Percentiles rank a stretch among this genome's conserved stretches.
Conservation (phyloP, 2,888 invertebrate genomes). For the Mycalesis mineus region DNA sequence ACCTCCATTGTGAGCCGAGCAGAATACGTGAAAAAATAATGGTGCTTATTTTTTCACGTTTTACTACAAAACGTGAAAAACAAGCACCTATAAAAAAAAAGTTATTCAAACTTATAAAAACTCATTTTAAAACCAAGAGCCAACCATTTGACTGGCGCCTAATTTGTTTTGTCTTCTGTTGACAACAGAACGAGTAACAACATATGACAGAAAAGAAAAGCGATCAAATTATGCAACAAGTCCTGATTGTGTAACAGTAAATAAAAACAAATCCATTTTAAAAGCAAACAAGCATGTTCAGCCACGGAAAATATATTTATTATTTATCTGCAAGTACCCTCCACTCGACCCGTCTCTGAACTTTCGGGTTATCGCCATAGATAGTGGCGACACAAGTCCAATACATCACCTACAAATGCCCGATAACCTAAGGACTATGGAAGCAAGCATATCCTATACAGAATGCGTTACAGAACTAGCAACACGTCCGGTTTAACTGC, state of each 20-base stretch:
- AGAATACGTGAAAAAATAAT: no score
- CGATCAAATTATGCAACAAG: neutral
- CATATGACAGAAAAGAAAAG: neutral
- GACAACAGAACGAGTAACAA: no score
- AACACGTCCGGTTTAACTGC: no score
- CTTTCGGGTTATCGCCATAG: neutral
- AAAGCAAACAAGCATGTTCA: neutral
- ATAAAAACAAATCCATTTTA: neutral
- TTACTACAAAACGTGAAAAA: no score
- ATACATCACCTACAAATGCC: slow-evolving; percentile 2
- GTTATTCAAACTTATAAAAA: no score
- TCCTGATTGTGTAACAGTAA: neutral
- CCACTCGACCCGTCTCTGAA: neutral
- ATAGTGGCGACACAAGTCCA: neutral
- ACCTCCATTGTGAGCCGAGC: no score
- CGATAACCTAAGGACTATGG: neutral
- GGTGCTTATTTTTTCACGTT: no score
- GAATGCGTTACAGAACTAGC: no score
- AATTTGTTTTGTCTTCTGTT: no score
- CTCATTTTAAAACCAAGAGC: no score
- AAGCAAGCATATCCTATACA: neutral
- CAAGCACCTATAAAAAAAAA: no score
- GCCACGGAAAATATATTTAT: neutral
- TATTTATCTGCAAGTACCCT: neutral
- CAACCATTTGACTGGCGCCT: no score